phyloP scores from a whole-genome alignment of 2,113 vertebrate species.

The Acinonyx jubatus region DNA sequence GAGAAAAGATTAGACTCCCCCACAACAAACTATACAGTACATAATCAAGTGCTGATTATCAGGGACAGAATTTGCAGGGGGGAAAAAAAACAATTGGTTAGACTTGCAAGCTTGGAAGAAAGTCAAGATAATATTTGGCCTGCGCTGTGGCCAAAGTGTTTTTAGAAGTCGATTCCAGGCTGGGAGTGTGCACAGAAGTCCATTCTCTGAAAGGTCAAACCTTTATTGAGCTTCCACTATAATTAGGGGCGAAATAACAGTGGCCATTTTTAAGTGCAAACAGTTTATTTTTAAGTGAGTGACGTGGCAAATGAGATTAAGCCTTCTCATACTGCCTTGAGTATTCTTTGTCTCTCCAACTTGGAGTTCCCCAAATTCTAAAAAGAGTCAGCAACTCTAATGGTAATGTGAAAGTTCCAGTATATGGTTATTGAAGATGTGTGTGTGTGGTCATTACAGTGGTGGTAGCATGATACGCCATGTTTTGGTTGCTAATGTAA shows the following conservation, averaged over 20 bases:
- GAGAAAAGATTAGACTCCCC: not conserved
- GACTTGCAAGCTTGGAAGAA: conserved; percentile 32
- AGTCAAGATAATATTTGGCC: conserved; percentile 53
- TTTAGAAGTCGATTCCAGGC: conserved; percentile 57
- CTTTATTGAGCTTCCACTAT: conserved; percentile 36
- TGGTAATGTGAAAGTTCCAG: not conserved
- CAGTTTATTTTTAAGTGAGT: conserved; percentile 55
- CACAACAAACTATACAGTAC: not conserved
- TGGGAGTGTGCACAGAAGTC: not conserved
- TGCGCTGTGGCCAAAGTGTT: conserved; percentile 32
- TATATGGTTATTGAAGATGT: not conserved
- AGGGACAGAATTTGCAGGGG: not conserved
- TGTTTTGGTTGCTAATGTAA: not conserved
- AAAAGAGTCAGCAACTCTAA: not conserved
- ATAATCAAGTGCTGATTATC: not conserved
- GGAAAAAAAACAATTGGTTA: not conserved
- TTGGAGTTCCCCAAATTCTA: not conserved
- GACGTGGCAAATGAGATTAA: conserved; percentile 33
- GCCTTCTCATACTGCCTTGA: not conserved
- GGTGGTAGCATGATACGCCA: not conserved
- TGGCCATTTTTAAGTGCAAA: conserved; percentile 31
- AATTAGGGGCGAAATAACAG: conserved; percentile 14
- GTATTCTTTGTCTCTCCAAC: not conserved
- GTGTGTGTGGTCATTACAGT: not conserved
- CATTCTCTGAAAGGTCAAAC: conserved; percentile 57